A percentile compares a stretch with the other conserved stretches of the same genome.
Evolutionary conservation across 2,888 invertebrate species (phyloP).

Genomic region (Danaus chrysippus): DNA sequence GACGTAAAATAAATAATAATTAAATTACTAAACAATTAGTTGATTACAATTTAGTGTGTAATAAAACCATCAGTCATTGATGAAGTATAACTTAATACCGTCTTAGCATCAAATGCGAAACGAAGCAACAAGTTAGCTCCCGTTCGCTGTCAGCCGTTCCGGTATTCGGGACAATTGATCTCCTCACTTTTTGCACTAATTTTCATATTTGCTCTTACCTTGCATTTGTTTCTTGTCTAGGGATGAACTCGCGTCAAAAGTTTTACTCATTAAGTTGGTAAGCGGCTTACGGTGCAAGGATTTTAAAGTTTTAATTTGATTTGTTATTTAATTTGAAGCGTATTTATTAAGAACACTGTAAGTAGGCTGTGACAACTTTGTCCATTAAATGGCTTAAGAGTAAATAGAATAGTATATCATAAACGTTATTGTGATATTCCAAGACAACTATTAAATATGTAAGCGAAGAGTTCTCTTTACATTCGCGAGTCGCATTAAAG

Average conservation of each 20-base stretch:
- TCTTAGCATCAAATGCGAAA: slow-evolving; percentile 21
- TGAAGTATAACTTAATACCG: slow-evolving; percentile 14
- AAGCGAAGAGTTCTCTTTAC: not conserved
- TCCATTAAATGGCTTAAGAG: too few species aligned
- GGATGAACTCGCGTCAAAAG: slow-evolving; percentile 35
- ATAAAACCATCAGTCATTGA: slow-evolving; percentile 6
- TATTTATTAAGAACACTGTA: not conserved
- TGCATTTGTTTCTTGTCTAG: slow-evolving; percentile 35
- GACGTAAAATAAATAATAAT: too few species aligned
- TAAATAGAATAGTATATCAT: too few species aligned
- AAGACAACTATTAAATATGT: not conserved
- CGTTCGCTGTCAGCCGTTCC: slow-evolving; percentile 48
- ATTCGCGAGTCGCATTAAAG: slow-evolving; percentile 19
- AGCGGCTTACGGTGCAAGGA: slow-evolving; percentile 29
- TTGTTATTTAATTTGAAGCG: slow-evolving; percentile 19
- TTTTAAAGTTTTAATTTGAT: slow-evolving; percentile 27
- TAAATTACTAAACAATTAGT: too few species aligned
- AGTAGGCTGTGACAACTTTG: too few species aligned
- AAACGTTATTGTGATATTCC: not conserved
- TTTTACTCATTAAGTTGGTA: slow-evolving; percentile 37
- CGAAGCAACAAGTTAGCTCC: slow-evolving; percentile 70
- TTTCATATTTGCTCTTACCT: slow-evolving; percentile 41
- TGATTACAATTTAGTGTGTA: not conserved
- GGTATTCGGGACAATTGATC: slow-evolving; percentile 15
- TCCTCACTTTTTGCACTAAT: slow-evolving; percentile 32